phyloP scores from a whole-genome alignment of 2,113 vertebrate genomes.

The Erpornis zantholeuca region DNA sequence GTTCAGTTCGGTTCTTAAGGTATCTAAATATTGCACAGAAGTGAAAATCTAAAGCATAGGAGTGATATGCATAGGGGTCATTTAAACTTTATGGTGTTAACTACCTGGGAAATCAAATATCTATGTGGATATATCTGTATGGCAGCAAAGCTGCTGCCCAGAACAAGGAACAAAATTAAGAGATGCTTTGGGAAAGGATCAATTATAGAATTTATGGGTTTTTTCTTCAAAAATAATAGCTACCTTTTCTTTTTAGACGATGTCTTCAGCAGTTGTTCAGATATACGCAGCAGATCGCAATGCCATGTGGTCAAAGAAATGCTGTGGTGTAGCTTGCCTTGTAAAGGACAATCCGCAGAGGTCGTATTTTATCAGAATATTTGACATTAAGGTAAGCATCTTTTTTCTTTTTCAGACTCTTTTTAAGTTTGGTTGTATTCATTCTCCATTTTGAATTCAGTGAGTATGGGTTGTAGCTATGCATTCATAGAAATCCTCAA shows the following conservation, averaged over 20 bases:
- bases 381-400: conserved; percentile 91
- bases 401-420: background rate
- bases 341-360: conserved; percentile 98
- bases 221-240: background rate
- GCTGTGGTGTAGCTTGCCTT: conserved; percentile 95
- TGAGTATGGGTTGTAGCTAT: background rate
- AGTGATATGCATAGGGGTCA: background rate
- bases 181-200: background rate
- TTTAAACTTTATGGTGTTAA: background rate
- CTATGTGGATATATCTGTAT: background rate
- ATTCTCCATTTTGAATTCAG: background rate
- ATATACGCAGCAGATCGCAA: conserved; percentile 88
- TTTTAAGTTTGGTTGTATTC: background rate
- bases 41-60: background rate
- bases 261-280: conserved; percentile 94
- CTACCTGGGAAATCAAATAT: background rate
- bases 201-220: background rate
- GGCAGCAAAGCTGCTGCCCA: background rate
- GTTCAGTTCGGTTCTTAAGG: background rate
- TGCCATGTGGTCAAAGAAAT: conserved; percentile 89
- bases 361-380: conserved; percentile 97
- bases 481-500: background rate
- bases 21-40: background rate
- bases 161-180: background rate
- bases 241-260: conserved; percentile 73